phyloP scores from a whole-genome alignment of 2,888 invertebrate genomes.

The Rhingia rostrata region DNA sequence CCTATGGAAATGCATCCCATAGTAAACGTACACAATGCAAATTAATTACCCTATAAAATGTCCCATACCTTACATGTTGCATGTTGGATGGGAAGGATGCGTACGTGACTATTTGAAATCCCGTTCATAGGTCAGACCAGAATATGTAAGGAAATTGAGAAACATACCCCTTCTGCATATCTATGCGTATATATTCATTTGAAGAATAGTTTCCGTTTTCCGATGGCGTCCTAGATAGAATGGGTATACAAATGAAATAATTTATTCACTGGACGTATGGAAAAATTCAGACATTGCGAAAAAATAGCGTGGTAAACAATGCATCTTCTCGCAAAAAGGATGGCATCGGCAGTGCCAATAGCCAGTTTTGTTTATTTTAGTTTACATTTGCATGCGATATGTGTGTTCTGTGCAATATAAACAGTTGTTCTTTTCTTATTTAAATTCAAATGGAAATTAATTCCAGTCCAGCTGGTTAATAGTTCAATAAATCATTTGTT shows the following conservation, averaged over 20 bases:
- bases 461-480: slow-evolving; percentile 54
- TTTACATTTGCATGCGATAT: neutral
- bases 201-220: neutral
- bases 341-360: slow-evolving; percentile 1
- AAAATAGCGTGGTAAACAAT: slow-evolving; percentile 2
- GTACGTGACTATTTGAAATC: slow-evolving; percentile 43
- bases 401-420: neutral
- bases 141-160: neutral
- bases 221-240: neutral
- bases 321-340: slow-evolving; percentile 23
- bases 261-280: slow-evolving; percentile 34
- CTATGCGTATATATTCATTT: neutral
- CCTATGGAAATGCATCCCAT: too few relatives aligned
- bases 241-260: slow-evolving; percentile 17
- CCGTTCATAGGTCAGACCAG: slow-evolving; percentile 45
- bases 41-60: slow-evolving; percentile 8
- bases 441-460: slow-evolving; percentile 50
- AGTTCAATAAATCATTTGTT: slow-evolving; percentile 66
- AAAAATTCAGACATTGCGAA: neutral
- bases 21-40: slow-evolving; percentile 2
- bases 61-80: slow-evolving; percentile 16
- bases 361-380: slow-evolving; percentile 18
- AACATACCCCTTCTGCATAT: neutral
- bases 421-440: slow-evolving; percentile 16
- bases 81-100: slow-evolving; percentile 16